phyloP scores from a whole-genome alignment of 2,113 vertebrate genomes.

The Hemiscyllium ocellatum region DNA sequence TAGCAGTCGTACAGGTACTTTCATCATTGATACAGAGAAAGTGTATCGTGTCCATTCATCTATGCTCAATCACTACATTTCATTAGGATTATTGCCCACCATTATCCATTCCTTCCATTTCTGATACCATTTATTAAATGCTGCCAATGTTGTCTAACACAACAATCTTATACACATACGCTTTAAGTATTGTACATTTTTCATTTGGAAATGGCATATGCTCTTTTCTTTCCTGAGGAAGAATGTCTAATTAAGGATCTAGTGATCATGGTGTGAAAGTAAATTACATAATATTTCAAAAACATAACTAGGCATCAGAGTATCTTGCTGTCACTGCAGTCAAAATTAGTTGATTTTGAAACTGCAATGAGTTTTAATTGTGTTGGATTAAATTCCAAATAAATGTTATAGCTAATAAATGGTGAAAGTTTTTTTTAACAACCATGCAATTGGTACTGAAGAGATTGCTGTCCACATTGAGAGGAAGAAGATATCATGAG shows the following conservation, averaged over 20 bases:
- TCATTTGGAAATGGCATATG: background rate
- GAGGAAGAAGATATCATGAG: background rate
- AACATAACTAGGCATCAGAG: background rate
- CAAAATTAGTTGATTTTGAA: background rate
- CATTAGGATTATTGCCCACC: background rate
- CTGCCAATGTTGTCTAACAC: background rate
- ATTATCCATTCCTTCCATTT: background rate
- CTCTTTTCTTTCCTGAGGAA: background rate
- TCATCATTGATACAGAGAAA: background rate
- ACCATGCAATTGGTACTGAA: background rate
- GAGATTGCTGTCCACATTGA: background rate
- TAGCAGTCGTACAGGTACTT: background rate
- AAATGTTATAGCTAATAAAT: slow-evolving; percentile 12
- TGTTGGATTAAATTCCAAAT: slow-evolving; percentile 1
- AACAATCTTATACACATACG: background rate
- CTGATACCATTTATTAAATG: background rate
- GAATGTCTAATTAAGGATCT: background rate
- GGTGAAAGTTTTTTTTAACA: background rate
- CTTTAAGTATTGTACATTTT: background rate
- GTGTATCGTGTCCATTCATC: background rate
- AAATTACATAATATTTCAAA: background rate
- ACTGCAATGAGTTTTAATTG: background rate
- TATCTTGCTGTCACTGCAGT: background rate
- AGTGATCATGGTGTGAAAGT: background rate
- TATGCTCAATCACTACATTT: background rate